A percentile compares a stretch with the other conserved stretches of the same genome.
These are phyloP conservation scores for Gallinago undulata DNA, from an alignment of 2,113 vertebrate genomes.

Conservation along the genomic window DNA sequence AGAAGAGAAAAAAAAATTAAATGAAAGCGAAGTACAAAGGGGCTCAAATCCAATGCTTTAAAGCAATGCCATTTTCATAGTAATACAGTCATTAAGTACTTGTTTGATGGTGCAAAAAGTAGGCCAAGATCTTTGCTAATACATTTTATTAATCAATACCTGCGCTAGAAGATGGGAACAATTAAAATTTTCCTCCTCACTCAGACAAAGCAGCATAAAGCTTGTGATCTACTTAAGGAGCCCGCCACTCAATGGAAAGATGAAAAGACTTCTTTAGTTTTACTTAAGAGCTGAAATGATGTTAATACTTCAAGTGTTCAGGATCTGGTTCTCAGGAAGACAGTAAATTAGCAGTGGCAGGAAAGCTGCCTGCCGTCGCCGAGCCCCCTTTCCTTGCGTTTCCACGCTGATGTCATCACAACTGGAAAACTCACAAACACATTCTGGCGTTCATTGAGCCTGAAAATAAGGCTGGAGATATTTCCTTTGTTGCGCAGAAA, in stretches of 20 bases:
- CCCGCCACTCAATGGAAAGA: conserved; percentile 50
- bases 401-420: not conserved
- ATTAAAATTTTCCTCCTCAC: conserved; percentile 36
- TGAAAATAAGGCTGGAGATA: conserved; percentile 16
- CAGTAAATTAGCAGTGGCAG: conserved; percentile 7
- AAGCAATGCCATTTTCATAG: conserved; percentile 41
- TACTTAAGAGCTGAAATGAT: conserved; percentile 57
- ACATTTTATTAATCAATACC: conserved; percentile 59
- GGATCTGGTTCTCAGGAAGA: conserved; percentile 9
- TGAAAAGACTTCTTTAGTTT: conserved; percentile 61
- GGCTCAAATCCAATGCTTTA: conserved; percentile 31
- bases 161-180: conserved; percentile 45
- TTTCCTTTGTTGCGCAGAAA: not conserved
- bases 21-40: conserved; percentile 8
- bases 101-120: conserved; percentile 63
- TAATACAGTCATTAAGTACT: conserved; percentile 57
- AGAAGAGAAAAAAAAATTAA: not conserved
- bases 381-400: not conserved
- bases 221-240: conserved; percentile 60
- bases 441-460: not conserved
- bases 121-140: conserved; percentile 60
- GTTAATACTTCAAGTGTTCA: conserved; percentile 33
- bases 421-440: not conserved
- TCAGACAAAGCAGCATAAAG: conserved; percentile 42
- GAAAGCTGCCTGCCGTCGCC: not conserved